Evolutionary conservation across 2,888 invertebrate species (phyloP).

Genomic region (Pseudococcus viburni): DNA sequence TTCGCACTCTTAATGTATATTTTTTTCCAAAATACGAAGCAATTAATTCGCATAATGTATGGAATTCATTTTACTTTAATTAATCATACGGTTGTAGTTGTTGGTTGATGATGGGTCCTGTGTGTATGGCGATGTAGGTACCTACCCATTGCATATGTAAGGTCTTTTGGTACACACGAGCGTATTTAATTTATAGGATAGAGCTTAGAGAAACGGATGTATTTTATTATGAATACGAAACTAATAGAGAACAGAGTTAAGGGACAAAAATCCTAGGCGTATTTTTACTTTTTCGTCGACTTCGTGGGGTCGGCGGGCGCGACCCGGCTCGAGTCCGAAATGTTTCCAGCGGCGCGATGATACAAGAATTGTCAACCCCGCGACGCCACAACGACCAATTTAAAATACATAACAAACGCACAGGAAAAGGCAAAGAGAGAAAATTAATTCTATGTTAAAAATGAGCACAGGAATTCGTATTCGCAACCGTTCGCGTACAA

Average conservation of each 20-base stretch:
- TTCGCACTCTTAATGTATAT: background rate
- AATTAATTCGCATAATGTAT: constrained; percentile 32
- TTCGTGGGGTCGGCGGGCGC: background rate
- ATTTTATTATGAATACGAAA: constrained; percentile 47
- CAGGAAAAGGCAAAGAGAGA: constrained; percentile 24
- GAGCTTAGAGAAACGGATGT: constrained; percentile 1
- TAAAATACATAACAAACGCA: constrained; percentile 33
- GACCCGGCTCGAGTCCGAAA: background rate
- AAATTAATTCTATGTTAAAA: constrained; percentile 54
- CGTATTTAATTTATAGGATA: constrained; percentile 28
- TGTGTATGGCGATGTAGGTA: background rate
- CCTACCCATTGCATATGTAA: constrained; percentile 17
- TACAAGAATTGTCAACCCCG: background rate
- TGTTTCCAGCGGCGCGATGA: constrained; percentile 18
- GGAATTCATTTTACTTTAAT: constrained; percentile 22
- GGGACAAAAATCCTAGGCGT: constrained; percentile 50
- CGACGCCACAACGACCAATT: constrained; percentile 23
- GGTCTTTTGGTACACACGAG: background rate
- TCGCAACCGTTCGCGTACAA: background rate
- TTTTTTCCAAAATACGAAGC: constrained; percentile 2
- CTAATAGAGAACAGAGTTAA: constrained; percentile 23
- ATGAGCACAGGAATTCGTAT: constrained; percentile 39
- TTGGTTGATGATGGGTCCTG: background rate
- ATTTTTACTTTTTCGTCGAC: constrained; percentile 33
- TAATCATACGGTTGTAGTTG: constrained; percentile 33